These are phyloP conservation scores for Cyprinodon variegatus DNA, from an alignment of 2,113 vertebrate genomes.

Conservation along the genomic window DNA sequence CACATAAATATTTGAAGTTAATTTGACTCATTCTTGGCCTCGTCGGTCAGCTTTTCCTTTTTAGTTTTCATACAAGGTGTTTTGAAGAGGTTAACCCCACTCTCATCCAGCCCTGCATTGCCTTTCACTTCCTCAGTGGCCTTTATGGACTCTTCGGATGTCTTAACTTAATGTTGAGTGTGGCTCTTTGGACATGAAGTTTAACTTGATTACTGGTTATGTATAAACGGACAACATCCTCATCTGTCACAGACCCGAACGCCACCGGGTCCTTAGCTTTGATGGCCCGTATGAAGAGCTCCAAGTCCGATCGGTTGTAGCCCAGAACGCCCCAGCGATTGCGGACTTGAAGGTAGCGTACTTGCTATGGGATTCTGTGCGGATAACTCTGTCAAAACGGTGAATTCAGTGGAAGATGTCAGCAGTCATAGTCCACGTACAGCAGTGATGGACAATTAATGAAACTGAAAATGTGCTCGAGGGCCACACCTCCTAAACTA, in stretches of 20 bases:
- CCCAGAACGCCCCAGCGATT: background rate
- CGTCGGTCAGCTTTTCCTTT: too few relatives aligned
- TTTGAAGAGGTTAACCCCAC: conserved; percentile 35
- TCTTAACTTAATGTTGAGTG: conserved; percentile 19
- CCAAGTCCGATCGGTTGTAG: background rate
- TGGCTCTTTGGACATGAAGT: conserved; percentile 23
- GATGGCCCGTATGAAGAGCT: background rate
- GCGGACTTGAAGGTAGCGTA: conserved; percentile 2
- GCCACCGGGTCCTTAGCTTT: background rate
- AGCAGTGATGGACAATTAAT: too few relatives aligned
- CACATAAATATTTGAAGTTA: background rate
- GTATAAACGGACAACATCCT: background rate
- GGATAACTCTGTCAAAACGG: too few relatives aligned
- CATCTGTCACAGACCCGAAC: background rate
- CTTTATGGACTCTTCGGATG: conserved; percentile 16
- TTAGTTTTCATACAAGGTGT: conserved; percentile 24
- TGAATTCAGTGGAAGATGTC: too few relatives aligned
- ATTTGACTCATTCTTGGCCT: background rate
- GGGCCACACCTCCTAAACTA: too few relatives aligned
- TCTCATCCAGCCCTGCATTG: conserved; percentile 24
- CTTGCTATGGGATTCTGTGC: background rate
- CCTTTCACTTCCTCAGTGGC: conserved; percentile 27
- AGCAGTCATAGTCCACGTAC: too few relatives aligned
- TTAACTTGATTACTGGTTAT: conserved; percentile 16
- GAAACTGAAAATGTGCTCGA: too few relatives aligned